Conservation (phyloP, 2,113 vertebrate species). For the Cranoglanis bouderius region DNA sequence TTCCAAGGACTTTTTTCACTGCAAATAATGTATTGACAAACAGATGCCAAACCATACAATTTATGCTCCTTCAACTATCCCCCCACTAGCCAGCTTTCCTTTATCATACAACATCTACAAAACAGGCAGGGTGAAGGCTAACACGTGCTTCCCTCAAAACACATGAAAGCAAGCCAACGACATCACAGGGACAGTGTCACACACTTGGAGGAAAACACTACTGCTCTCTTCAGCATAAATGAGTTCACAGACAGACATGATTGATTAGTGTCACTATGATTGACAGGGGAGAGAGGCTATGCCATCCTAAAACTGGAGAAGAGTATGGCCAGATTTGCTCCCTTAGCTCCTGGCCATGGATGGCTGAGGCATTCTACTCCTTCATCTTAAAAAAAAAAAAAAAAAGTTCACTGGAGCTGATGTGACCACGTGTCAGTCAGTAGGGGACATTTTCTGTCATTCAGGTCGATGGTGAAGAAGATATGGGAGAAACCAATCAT, state of each 20-base stretch:
- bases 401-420: neutral
- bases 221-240: neutral
- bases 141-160: neutral
- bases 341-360: neutral
- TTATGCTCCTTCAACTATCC: neutral
- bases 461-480: neutral
- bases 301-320: neutral
- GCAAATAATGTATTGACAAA: neutral
- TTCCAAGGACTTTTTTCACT: neutral
- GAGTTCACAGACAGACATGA: neutral
- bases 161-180: neutral
- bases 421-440: neutral
- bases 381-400: too few relatives aligned
- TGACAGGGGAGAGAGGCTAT: neutral
- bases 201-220: neutral
- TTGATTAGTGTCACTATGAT: neutral
- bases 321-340: neutral
- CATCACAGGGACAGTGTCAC: neutral
- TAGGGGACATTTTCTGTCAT: neutral
- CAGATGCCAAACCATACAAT: neutral
- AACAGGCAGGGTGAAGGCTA: neutral
- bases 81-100: neutral
- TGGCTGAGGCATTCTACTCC: neutral
- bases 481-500: neutral
- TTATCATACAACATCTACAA: neutral